Conservation (phyloP, 2,113 vertebrate species). For the Aptenodytes patagonicus region DNA sequence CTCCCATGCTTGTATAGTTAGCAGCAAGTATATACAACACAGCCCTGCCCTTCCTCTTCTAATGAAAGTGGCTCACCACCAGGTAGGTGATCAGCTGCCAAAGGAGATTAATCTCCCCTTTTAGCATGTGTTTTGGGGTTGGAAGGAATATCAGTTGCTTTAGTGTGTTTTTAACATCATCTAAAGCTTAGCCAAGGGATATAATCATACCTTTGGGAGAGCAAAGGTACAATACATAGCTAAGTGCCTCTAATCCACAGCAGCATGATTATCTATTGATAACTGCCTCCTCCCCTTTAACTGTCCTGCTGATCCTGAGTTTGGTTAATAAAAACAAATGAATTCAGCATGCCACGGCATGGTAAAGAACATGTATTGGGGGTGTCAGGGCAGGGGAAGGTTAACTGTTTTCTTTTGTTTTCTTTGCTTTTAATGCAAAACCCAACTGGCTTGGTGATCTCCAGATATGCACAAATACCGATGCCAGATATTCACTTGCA, state of each 20-base stretch:
- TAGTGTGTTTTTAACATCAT: slow-evolving; percentile 50
- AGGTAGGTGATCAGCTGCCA: slow-evolving; percentile 29
- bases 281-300: slow-evolving; percentile 11
- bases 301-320: neutral
- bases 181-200: neutral
- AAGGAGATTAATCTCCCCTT: slow-evolving; percentile 22
- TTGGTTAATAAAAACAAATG: slow-evolving; percentile 33
- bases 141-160: slow-evolving; percentile 45
- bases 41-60: slow-evolving; percentile 35
- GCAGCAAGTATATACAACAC: slow-evolving; percentile 27
- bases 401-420: slow-evolving; percentile 37
- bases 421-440: slow-evolving; percentile 21
- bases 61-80: neutral
- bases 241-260: slow-evolving; percentile 23
- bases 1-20: neutral
- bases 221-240: slow-evolving; percentile 29
- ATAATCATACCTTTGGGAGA: slow-evolving; percentile 31
- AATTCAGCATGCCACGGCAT: neutral
- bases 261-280: slow-evolving; percentile 44
- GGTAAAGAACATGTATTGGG: neutral
- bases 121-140: slow-evolving; percentile 16
- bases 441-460: slow-evolving; percentile 23
- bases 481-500: slow-evolving; percentile 21
- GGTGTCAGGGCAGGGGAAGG: neutral
- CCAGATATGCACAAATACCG: neutral